These are phyloP conservation scores for Sarcophaga carnaria DNA, from an alignment of 2,888 invertebrate species.

Conservation along the genomic window DNA sequence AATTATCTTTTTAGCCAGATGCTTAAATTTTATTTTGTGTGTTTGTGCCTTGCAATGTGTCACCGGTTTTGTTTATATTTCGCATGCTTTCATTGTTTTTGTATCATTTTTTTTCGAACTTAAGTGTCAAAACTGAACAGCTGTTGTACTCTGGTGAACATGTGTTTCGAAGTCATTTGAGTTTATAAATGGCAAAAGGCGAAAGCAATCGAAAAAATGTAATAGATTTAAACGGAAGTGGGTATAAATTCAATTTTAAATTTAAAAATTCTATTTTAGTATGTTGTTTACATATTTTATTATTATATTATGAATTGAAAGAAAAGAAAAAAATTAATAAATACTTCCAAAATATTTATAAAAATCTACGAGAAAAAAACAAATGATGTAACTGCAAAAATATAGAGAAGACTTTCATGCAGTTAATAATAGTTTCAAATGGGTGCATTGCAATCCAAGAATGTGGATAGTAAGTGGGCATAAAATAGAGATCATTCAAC, in stretches of 20 bases:
- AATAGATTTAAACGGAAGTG: slow-evolving; percentile 61
- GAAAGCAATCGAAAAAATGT: slow-evolving; percentile 48
- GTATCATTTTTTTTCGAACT: slow-evolving; percentile 43
- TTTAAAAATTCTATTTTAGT: neutral
- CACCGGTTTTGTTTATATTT: slow-evolving; percentile 56
- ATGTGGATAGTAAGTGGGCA: too few species aligned
- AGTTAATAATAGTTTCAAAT: too few species aligned
- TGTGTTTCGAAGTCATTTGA: slow-evolving; percentile 48
- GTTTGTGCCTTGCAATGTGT: slow-evolving; percentile 32
- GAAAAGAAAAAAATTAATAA: neutral
- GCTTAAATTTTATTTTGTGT: slow-evolving; percentile 4
- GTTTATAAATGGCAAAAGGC: slow-evolving; percentile 2
- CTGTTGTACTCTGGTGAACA: slow-evolving; percentile 9
- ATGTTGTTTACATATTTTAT: neutral
- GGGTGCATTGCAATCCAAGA: too few species aligned
- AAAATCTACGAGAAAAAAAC: too few species aligned
- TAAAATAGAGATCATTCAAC: too few species aligned
- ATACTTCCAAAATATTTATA: neutral
- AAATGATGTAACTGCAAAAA: too few species aligned
- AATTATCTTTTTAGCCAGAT: slow-evolving; percentile 1
- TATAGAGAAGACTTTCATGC: too few species aligned
- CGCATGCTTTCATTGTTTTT: slow-evolving; percentile 24
- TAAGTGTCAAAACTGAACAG: slow-evolving; percentile 43
- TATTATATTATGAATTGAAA: too few species aligned
- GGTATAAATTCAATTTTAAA: slow-evolving; percentile 26